Conservation (phyloP, 2,888 invertebrate species). For the Hoplodrina blanda region DNA sequence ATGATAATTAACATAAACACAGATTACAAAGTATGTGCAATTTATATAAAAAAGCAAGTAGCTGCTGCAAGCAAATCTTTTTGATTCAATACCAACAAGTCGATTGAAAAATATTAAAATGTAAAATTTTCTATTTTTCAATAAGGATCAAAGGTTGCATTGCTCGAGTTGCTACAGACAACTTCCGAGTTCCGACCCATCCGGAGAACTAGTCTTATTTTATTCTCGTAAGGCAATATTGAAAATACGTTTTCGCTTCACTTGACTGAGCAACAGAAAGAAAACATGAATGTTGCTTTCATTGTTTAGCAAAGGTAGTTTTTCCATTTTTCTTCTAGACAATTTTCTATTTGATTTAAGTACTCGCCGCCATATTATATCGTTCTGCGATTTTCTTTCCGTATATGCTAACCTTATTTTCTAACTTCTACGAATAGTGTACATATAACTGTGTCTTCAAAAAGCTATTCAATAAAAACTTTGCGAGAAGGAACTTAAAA, state of each 20-base stretch:
- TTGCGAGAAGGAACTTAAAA: conserved; percentile 64
- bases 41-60: no score
- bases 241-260: conserved; percentile 3
- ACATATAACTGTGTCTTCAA: conserved; percentile 34
- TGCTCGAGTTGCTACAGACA: conserved; percentile 6
- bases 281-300: not conserved
- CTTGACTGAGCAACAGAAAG: conserved; percentile 7
- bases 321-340: no score
- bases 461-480: conserved; percentile 58
- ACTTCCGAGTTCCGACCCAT: conserved; percentile 9
- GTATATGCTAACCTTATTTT: not conserved
- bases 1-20: no score
- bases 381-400: no score
- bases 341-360: not conserved
- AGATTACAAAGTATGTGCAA: no score
- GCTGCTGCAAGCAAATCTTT: no score
- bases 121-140: conserved; percentile 10
- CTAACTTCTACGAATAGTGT: conserved; percentile 35
- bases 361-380: not conserved
- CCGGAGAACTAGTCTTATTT: conserved; percentile 14
- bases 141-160: conserved; percentile 16
- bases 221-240: conserved; percentile 8
- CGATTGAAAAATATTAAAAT: not conserved
- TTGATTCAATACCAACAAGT: not conserved
- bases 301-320: not conserved